Evolutionary conservation across 1,140 invertebrate genomes (phyloP), one percentile per base, ranked within the genome.

Genomic region (Oscheius sp.): DNA sequence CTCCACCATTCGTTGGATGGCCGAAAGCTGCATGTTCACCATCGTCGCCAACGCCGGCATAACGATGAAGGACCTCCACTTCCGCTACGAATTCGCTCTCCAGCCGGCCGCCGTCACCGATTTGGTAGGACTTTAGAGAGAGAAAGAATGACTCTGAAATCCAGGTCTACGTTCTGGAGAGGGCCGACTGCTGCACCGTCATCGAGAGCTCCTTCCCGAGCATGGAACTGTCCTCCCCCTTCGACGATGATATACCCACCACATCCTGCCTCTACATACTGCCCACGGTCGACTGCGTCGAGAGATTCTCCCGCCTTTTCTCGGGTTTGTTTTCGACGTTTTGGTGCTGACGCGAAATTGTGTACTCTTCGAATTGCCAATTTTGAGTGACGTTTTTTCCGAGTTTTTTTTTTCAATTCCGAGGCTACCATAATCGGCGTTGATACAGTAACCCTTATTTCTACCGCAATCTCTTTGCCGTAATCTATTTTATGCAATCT

Each of bases 11-110:
- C 62, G 73, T 7, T 77, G 76, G 76, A 71, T 77, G 2, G 49
- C 75, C 35, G 76, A 77, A 55, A 64, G 68, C 13, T 52, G 75
- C 23, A 61, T 77, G 18, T 34, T 77, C 28, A 34, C 45, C 7
- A 77, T 77, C 13, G 31, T 77, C 4, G 68, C 36, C 32, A 72
- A 73, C 23, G 35, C 77, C 3, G 76, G 75, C 49, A 46, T 77
- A 2, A 23, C 46, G 20, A 29, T 77, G 45, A 46, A 74, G 23
- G 75, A 73, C 34, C 71, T 77, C 61, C 55, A 55, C 0, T 26
- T 58, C 42, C 61, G 45, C 2, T 77, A 52, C 46, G 74, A 71
- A 18, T 73, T 77, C 28, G 76, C 70, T 2, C 31, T 78, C 36
- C 76, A 77, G 34, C 67, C 68, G 31, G 35, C 59, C 45, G 35